A percentile compares a stretch with the other conserved stretches of the same genome.
These are phyloP conservation scores for Channallabes apus DNA, from an alignment of 2,797 vertebrate genomes.

Conservation along the genomic window DNA sequence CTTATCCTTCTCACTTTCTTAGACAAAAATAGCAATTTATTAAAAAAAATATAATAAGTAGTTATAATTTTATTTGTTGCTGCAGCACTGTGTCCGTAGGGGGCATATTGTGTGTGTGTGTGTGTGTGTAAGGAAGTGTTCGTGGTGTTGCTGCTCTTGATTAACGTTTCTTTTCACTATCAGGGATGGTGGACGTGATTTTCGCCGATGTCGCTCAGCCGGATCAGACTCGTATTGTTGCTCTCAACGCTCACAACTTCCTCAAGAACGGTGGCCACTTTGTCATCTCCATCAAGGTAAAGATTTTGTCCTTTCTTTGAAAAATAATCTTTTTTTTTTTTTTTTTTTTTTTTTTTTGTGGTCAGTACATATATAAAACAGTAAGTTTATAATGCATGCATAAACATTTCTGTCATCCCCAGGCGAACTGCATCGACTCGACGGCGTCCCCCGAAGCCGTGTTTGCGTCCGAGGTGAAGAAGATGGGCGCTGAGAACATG, in stretches of 20 bases:
- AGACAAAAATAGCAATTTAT: background rate
- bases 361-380: background rate
- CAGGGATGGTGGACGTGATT: conserved; percentile 96
- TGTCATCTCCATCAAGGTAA: conserved; percentile 93
- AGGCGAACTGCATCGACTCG: conserved; percentile 95
- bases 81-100: background rate
- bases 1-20: background rate
- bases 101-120: background rate
- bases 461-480: conserved; percentile 90
- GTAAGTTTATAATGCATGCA: background rate
- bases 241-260: conserved; percentile 92
- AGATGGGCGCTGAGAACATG: conserved; percentile 93
- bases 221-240: conserved; percentile 92
- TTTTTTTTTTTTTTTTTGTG: too few species aligned
- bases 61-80: background rate
- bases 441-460: conserved; percentile 89
- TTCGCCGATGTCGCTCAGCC: conserved; percentile 94
- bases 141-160: background rate
- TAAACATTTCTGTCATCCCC: background rate
- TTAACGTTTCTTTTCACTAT: background rate
- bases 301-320: too few species aligned
- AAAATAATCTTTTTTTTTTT: too few species aligned
- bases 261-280: conserved; percentile 91
- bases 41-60: too few species aligned
- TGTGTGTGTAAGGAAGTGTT: background rate